Conservation (phyloP, 2,888 invertebrate species). For the Odontothrips loti region DNA sequence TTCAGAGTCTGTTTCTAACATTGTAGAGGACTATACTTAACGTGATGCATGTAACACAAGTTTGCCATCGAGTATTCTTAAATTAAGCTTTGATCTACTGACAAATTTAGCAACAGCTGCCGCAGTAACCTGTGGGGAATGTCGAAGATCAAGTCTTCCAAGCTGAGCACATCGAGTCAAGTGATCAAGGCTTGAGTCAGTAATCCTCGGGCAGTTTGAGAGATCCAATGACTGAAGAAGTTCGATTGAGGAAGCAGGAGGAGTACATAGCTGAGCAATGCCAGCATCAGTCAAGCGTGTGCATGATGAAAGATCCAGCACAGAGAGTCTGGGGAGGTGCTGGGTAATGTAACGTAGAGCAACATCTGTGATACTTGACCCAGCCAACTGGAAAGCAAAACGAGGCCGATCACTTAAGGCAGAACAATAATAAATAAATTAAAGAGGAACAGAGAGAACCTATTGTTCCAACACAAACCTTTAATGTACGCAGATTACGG, state of each 20-base stretch:
- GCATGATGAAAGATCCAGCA: slow-evolving; percentile 80
- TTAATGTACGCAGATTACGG: slow-evolving; percentile 68
- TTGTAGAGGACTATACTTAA: neutral
- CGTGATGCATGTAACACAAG: neutral
- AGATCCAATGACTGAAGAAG: slow-evolving; percentile 71
- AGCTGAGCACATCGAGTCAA: slow-evolving; percentile 62
- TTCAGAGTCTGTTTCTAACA: neutral
- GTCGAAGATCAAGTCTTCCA: slow-evolving; percentile 68
- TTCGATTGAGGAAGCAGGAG: slow-evolving; percentile 58
- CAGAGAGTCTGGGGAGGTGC: slow-evolving; percentile 68
- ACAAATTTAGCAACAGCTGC: slow-evolving; percentile 80
- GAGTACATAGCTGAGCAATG: slow-evolving; percentile 77
- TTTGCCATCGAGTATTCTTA: slow-evolving; percentile 4
- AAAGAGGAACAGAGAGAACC: neutral
- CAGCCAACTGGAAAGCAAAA: slow-evolving; percentile 55
- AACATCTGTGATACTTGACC: slow-evolving; percentile 88
- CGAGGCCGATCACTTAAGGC: no score
- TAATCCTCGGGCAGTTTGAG: slow-evolving; percentile 75
- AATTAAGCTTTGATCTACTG: slow-evolving; percentile 62
- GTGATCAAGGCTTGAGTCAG: slow-evolving; percentile 78
- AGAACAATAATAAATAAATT: neutral
- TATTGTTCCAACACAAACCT: slow-evolving; percentile 40
- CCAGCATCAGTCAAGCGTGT: slow-evolving; percentile 85
- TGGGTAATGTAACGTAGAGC: slow-evolving; percentile 71
- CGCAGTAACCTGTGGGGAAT: slow-evolving; percentile 73